Evolutionary conservation across 2,113 vertebrate species (phyloP).

Genomic region (Acanthochromis polyacanthus): DNA sequence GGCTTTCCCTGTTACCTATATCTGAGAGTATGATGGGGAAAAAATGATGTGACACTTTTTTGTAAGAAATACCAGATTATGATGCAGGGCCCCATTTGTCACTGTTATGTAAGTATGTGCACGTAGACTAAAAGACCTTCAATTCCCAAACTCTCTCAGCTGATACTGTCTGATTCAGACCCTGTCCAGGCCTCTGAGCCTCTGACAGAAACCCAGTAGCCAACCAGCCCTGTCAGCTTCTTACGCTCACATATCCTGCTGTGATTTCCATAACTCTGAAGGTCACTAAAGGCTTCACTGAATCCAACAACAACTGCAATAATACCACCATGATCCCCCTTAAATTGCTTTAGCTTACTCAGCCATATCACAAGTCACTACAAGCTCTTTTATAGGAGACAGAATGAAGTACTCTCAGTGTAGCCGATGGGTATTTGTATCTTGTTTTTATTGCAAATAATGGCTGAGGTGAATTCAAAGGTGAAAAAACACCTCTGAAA

Average conservation of each 20-base stretch:
- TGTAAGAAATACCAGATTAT: background rate
- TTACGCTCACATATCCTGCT: conserved; percentile 36
- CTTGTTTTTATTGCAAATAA: conserved; percentile 1
- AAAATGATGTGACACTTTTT: background rate
- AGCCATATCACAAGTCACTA: background rate
- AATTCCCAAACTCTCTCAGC: conserved; percentile 20
- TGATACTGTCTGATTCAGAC: conserved; percentile 27
- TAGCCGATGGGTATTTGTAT: background rate
- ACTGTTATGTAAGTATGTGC: background rate
- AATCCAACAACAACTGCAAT: conserved; percentile 18
- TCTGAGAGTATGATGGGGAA: background rate
- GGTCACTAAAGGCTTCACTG: conserved; percentile 30
- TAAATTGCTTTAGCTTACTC: background rate
- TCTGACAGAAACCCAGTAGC: conserved; percentile 2
- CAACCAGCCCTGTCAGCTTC: conserved; percentile 28
- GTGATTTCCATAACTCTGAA: conserved; percentile 35
- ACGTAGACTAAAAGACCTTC: background rate
- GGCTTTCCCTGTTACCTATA: background rate
- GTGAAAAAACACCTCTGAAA: background rate
- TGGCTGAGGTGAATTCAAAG: background rate
- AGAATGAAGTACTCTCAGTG: background rate
- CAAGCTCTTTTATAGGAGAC: background rate
- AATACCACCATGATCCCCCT: background rate
- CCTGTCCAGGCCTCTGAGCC: background rate
- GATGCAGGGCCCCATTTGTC: background rate